Evolutionary conservation across 2,797 vertebrate genomes (phyloP).

Genomic region (Parauchenoglanis punctatus): DNA sequence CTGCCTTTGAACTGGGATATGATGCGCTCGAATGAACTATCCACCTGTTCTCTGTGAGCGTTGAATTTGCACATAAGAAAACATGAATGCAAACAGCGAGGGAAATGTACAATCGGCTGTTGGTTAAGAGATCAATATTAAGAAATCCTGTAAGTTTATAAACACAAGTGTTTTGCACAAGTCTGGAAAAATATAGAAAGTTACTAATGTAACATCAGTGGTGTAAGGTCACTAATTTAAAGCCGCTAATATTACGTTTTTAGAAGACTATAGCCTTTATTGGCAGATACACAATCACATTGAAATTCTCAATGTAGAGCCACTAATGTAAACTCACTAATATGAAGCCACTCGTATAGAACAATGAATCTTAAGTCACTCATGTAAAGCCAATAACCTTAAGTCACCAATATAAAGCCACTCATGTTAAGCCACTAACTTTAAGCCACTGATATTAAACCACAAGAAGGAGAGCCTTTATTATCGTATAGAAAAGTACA

Average conservation of each 20-base stretch:
- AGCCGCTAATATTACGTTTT: background rate
- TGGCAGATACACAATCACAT: background rate
- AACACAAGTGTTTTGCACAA: background rate
- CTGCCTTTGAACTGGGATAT: slow-evolving; percentile 27
- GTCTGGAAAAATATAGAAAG: background rate
- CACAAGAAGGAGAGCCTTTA: too few species aligned
- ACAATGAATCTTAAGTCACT: background rate
- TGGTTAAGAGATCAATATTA: background rate
- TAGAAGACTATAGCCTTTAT: background rate
- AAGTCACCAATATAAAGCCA: background rate
- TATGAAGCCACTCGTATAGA: background rate
- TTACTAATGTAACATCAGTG: background rate
- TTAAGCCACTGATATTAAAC: too few species aligned
- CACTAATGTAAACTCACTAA: background rate
- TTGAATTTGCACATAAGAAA: slow-evolving; percentile 19
- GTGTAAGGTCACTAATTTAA: background rate
- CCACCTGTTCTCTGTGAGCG: slow-evolving; percentile 2
- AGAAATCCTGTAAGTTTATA: background rate
- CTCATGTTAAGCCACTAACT: too few species aligned
- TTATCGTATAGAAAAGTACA: too few species aligned
- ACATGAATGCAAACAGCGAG: background rate
- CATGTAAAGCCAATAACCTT: background rate
- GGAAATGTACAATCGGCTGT: background rate
- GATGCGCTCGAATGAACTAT: background rate
- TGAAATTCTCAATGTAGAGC: background rate